Conservation (phyloP, 2,797 vertebrate genomes). For the Rhabdophis nuchalis region DNA sequence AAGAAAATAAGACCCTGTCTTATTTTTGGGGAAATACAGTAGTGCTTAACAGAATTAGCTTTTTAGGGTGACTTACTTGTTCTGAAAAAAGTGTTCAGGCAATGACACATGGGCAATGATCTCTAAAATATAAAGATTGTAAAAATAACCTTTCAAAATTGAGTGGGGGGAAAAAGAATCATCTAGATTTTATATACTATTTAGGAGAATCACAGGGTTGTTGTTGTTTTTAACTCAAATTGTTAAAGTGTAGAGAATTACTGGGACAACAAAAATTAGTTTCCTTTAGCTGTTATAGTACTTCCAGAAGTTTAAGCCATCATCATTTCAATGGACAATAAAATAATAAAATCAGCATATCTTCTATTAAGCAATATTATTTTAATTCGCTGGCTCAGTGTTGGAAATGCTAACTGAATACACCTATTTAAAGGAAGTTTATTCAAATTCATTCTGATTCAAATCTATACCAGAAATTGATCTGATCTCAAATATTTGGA, state of each 20-base stretch:
- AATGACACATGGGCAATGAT: not conserved
- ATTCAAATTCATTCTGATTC: not conserved
- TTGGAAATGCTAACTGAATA: not conserved
- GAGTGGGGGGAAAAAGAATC: not conserved
- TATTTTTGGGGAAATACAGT: too few relatives aligned
- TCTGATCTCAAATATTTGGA: not conserved
- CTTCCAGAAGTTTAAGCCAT: not conserved
- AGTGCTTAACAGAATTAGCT: not conserved
- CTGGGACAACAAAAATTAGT: not conserved
- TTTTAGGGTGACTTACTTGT: not conserved
- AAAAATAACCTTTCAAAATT: not conserved
- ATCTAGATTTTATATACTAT: not conserved
- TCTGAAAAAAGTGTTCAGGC: not conserved
- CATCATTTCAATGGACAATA: not conserved
- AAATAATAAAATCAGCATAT: not conserved
- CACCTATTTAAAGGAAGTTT: not conserved
- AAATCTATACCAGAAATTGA: not conserved
- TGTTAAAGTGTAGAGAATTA: not conserved
- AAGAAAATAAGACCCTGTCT: too few relatives aligned
- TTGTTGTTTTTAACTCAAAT: not conserved
- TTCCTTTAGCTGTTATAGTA: not conserved
- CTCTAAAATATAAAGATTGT: not conserved
- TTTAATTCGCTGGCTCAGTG: not conserved
- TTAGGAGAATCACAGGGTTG: not conserved
- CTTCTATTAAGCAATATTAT: not conserved